phyloP scores from a whole-genome alignment of 2,888 invertebrate genomes.

The Choreutis nemorana region DNA sequence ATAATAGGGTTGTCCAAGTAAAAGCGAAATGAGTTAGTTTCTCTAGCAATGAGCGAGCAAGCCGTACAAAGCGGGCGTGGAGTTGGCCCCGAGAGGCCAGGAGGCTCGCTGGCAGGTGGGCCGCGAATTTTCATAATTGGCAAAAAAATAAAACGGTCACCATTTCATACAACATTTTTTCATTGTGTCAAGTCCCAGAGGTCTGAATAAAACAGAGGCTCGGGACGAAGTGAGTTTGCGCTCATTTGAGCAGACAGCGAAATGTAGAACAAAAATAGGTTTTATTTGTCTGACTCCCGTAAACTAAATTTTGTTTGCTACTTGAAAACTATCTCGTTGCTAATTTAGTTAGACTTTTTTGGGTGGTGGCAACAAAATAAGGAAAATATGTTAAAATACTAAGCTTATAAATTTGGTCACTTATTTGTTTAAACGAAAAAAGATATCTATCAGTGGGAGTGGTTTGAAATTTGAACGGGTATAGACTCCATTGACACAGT shows the following conservation, averaged over 20 bases:
- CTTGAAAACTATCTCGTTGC: too few species aligned
- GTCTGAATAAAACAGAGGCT: slow-evolving; percentile 53
- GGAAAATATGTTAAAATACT: too few species aligned
- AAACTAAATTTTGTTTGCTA: too few species aligned
- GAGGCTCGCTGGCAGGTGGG: slow-evolving; percentile 37
- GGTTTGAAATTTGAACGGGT: too few species aligned
- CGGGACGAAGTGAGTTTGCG: slow-evolving; percentile 34
- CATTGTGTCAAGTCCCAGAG: slow-evolving; percentile 49
- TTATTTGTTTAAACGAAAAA: too few species aligned
- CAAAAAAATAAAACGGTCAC: slow-evolving; percentile 38
- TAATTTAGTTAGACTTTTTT: too few species aligned
- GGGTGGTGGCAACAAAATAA: too few species aligned
- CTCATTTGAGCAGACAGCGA: slow-evolving; percentile 40
- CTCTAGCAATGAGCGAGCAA: slow-evolving; percentile 25
- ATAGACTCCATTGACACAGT: slow-evolving; percentile 10
- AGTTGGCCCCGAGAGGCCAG: slow-evolving; percentile 32
- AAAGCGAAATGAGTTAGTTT: slow-evolving; percentile 41
- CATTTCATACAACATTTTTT: slow-evolving; percentile 44
- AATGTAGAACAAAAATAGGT: slow-evolving; percentile 15
- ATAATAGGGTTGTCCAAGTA: slow-evolving; percentile 18
- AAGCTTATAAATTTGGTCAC: too few species aligned
- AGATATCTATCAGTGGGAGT: too few species aligned
- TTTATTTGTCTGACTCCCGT: too few species aligned
- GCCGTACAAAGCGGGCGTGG: slow-evolving; percentile 22
- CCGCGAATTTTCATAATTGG: slow-evolving; percentile 48